phyloP scores from a whole-genome alignment of 2,888 invertebrate genomes.

The Anticlea derivata region DNA sequence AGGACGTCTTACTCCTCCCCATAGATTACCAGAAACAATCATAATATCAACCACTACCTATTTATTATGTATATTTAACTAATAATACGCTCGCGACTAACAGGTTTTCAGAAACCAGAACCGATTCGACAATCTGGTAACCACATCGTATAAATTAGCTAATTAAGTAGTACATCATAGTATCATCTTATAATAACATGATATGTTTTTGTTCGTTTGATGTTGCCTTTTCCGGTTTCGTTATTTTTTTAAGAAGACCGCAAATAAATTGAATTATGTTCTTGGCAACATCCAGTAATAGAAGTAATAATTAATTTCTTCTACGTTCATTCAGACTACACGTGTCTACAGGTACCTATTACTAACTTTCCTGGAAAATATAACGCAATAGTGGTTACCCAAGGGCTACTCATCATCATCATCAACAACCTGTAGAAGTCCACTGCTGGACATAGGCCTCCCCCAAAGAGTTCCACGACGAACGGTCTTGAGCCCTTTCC shows the following conservation, averaged over 20 bases:
- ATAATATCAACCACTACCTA: too few relatives aligned
- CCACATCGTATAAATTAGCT: conserved; percentile 12
- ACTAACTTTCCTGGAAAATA: too few relatives aligned
- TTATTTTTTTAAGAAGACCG: conserved; percentile 1
- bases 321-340: too few relatives aligned
- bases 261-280: conserved; percentile 16
- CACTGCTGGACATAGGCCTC: too few relatives aligned
- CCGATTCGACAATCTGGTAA: conserved; percentile 7
- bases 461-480: too few relatives aligned
- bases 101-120: not conserved
- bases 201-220: conserved; percentile 17
- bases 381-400: too few relatives aligned
- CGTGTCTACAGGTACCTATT: too few relatives aligned
- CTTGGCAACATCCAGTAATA: conserved; percentile 2
- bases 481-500: too few relatives aligned
- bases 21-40: too few relatives aligned
- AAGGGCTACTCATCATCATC: too few relatives aligned
- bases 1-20: too few relatives aligned
- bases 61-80: not conserved
- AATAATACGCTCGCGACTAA: conserved; percentile 6
- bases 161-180: conserved; percentile 9
- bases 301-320: conserved; percentile 23
- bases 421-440: too few relatives aligned
- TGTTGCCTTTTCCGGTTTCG: conserved; percentile 13
- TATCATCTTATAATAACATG: not conserved